phyloP scores from a whole-genome alignment of 2,797 vertebrate species.

The Centropyge bicolor region DNA sequence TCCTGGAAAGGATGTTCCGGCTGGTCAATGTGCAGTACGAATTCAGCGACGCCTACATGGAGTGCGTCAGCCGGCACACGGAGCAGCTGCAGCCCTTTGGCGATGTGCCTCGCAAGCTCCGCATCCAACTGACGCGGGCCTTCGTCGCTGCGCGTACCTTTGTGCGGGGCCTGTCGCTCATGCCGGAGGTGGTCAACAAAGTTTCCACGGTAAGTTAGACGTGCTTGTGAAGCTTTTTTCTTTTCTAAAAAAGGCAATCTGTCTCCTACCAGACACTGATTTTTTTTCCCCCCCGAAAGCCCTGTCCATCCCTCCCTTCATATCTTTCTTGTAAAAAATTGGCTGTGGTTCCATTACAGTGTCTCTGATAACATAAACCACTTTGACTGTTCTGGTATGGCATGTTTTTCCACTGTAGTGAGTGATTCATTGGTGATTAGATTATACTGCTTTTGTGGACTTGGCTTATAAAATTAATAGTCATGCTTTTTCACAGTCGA shows the following conservation, averaged over 20 bases:
- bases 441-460: constrained; percentile 50
- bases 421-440: constrained; percentile 66
- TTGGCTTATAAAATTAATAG: constrained; percentile 37
- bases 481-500: constrained; percentile 25
- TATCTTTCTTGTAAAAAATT: constrained; percentile 39
- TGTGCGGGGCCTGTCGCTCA: constrained; percentile 90
- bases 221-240: constrained; percentile 20
- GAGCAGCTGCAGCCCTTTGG: constrained; percentile 97
- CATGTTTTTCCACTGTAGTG: constrained; percentile 62
- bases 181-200: constrained; percentile 91
- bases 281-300: neutral
- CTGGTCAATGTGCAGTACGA: constrained; percentile 96
- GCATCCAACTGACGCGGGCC: constrained; percentile 92
- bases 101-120: constrained; percentile 94
- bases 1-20: constrained; percentile 96
- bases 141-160: constrained; percentile 95
- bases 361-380: constrained; percentile 62
- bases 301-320: constrained; percentile 9
- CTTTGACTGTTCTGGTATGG: constrained; percentile 42
- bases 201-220: constrained; percentile 90
- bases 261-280: neutral
- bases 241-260: constrained; percentile 8
- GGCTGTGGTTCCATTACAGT: constrained; percentile 26
- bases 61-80: constrained; percentile 94
- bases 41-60: constrained; percentile 94